Base-by-base conservation (phyloP, 1,140 invertebrate genomes). In the Metaphire vulgaris region DNA sequence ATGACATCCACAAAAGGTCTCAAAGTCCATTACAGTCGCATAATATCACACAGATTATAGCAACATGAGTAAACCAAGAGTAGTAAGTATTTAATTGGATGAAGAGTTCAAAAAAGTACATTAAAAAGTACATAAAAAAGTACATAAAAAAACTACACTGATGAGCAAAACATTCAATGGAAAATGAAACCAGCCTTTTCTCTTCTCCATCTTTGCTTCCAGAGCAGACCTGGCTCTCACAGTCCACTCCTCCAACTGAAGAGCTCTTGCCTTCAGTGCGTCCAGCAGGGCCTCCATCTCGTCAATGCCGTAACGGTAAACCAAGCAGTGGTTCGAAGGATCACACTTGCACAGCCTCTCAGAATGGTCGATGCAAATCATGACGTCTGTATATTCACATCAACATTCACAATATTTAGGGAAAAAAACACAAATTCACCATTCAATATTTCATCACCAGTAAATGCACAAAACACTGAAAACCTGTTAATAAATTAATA, bases 281-380 rank as follows among this genome's bases (percentile, higher is more conserved):
- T 93, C 90, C 79, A 98, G 84, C 92, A 97, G 94, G 64, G 91
- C 89, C 1, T 93, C 92, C 77, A 98, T 87, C 86, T 98, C 95
- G 86, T 98, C 95, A 32, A 98, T 85, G 0, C 94, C 97, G 86
- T 97, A 98, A 0, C 95, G 91, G 87, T 96, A 96, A 78, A 87
- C 82, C 29, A 97, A 87, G n/a, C 90, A 92, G 82, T 94, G 92
- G 76, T 90, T 90, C 41, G 90, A 88, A 1, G 94, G 90, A 26
- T 90, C 86, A 87, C 96, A 98, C 72, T 89, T 85, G 84, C 96
- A 98, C 16, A 98, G 89, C 30, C 93, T 89, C 65, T 91, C 90
- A 82, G 91, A 92, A 88, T 99, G 96, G n/a, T 92, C 88, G 30
- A 97, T 87, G 85, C 96, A 98, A 33, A 93, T 94, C 34, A 97